phyloP scores from a whole-genome alignment of 1,140 invertebrate genomes.

The Theocolax elegans region DNA sequence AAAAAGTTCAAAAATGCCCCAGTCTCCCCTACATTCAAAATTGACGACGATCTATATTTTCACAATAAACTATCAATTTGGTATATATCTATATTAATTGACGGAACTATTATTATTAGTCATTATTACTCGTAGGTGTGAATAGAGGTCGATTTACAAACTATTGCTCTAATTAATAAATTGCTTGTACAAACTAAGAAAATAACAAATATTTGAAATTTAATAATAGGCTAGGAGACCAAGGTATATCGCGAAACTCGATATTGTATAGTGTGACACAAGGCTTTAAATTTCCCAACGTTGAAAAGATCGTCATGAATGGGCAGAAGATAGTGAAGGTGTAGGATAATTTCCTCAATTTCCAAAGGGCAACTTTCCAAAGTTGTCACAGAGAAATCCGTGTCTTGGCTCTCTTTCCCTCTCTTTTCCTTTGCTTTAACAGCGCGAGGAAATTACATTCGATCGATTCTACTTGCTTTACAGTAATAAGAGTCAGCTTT shows the following conservation, averaged over 20 bases:
- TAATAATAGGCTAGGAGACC: slow-evolving; percentile 28
- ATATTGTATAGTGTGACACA: slow-evolving; percentile 11
- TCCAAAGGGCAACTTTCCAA: slow-evolving; percentile 22
- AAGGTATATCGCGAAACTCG: background rate
- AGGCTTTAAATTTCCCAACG: background rate
- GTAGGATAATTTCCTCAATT: slow-evolving; percentile 19
- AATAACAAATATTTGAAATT: background rate
- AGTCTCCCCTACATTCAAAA: no score
- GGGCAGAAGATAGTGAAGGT: slow-evolving; percentile 8
- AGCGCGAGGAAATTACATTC: slow-evolving; percentile 22
- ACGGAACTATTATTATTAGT: no score
- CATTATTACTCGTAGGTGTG: no score
- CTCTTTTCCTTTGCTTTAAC: no score
- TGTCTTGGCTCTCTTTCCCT: background rate
- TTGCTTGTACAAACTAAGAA: no score
- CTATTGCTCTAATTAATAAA: no score
- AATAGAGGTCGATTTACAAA: no score
- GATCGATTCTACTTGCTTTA: background rate
- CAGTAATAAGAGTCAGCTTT: slow-evolving; percentile 21
- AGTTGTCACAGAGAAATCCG: background rate
- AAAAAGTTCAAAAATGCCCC: no score
- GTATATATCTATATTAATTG: no score
- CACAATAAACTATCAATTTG: no score
- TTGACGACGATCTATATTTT: no score
- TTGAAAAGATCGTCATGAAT: slow-evolving; percentile 14